These are phyloP conservation scores for Drosophila borealis DNA, from an alignment of 2,888 invertebrate genomes.

Conservation along the genomic window DNA sequence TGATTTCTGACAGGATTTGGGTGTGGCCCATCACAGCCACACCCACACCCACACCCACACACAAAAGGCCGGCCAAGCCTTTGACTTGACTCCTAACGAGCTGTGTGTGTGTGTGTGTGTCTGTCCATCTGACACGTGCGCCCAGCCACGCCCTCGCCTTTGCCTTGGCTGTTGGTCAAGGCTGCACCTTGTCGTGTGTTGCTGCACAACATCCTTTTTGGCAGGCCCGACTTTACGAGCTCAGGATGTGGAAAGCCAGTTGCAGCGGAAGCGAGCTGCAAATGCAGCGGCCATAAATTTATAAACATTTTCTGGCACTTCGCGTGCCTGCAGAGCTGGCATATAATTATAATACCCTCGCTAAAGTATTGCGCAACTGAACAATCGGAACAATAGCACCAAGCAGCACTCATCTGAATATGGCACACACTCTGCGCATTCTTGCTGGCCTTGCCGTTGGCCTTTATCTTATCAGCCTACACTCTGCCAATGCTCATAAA, in stretches of 20 bases:
- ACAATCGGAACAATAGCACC: conserved; percentile 1
- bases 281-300: conserved; percentile 31
- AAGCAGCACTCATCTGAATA: conserved; percentile 27
- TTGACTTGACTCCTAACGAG: conserved; percentile 20
- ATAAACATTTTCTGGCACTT: conserved; percentile 7
- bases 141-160: conserved; percentile 18
- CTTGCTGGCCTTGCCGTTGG: conserved; percentile 23
- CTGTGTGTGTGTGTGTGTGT: conserved; percentile 10
- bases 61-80: conserved; percentile 35
- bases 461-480: conserved; percentile 45
- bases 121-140: conserved; percentile 32
- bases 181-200: conserved; percentile 19
- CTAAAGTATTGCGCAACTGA: conserved; percentile 15
- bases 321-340: conserved; percentile 12
- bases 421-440: neutral
- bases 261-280: conserved; percentile 31
- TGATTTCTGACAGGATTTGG: conserved; percentile 56
- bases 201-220: conserved; percentile 45
- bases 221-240: conserved; percentile 13
- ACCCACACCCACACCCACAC: neutral
- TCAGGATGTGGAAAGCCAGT: conserved; percentile 38
- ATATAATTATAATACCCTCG: neutral
- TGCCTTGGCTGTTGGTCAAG: conserved; percentile 27
- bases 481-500: conserved; percentile 33
- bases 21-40: conserved; percentile 28